Evolutionary conservation across 2,888 invertebrate genomes (phyloP).

Genomic region (Netelia inedita): DNA sequence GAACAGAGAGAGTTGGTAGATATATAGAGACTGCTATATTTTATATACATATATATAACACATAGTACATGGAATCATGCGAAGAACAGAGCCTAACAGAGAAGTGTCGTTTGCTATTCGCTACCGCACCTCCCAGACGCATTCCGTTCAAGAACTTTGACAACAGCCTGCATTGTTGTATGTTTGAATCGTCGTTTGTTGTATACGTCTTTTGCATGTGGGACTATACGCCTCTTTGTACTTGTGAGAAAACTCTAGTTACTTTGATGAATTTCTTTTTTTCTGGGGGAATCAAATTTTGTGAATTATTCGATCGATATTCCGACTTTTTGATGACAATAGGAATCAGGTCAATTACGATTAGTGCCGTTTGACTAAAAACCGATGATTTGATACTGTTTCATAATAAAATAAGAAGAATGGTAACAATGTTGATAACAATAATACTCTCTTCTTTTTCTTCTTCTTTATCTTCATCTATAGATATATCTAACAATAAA

Average conservation of each 20-base stretch:
- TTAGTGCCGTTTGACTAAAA: too few relatives aligned
- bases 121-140: constrained; percentile 12
- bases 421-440: background rate
- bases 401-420: too few relatives aligned
- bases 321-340: too few relatives aligned
- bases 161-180: constrained; percentile 29
- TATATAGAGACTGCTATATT: too few relatives aligned
- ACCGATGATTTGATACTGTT: too few relatives aligned
- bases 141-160: constrained; percentile 40
- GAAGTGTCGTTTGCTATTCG: constrained; percentile 29
- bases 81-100: constrained; percentile 3
- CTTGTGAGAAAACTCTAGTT: background rate
- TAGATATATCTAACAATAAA: too few relatives aligned
- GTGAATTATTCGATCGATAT: too few relatives aligned
- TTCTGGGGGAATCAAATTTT: too few relatives aligned
- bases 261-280: background rate
- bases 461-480: too few relatives aligned
- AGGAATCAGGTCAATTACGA: too few relatives aligned
- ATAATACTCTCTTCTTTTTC: background rate
- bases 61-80: background rate
- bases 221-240: background rate
- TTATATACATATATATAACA: background rate
- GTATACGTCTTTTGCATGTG: constrained; percentile 1
- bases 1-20: background rate
- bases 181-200: constrained; percentile 25